phyloP scores from a whole-genome alignment of 2,888 invertebrate genomes.

The Ichneumoninae sp. region DNA sequence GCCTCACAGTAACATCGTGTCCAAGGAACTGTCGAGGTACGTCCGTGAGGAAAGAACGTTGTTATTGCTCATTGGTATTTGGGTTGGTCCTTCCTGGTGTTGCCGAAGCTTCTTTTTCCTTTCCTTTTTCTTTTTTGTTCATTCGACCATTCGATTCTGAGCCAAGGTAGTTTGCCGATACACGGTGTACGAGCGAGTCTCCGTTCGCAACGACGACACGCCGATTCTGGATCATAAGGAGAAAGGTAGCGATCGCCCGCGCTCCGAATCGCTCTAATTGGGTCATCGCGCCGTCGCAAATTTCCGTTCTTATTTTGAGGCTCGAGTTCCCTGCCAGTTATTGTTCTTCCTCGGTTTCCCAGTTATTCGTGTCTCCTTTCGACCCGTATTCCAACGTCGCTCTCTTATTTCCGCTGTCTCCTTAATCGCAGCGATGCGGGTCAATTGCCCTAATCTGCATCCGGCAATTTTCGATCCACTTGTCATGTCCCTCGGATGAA shows the following conservation, averaged over 20 bases:
- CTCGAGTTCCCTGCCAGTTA: constrained; percentile 47
- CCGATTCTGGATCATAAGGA: constrained; percentile 77
- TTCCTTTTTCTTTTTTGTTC: background rate
- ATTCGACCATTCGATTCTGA: constrained; percentile 26
- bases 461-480: constrained; percentile 38
- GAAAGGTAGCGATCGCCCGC: constrained; percentile 79
- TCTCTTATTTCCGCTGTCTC: constrained; percentile 46
- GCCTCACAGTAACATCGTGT: constrained; percentile 94
- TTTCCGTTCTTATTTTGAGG: constrained; percentile 68
- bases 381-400: constrained; percentile 17
- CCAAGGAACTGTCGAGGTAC: constrained; percentile 95
- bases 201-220: constrained; percentile 29
- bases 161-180: constrained; percentile 17
- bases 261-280: constrained; percentile 78
- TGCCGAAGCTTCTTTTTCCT: background rate
- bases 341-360: background rate
- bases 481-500: constrained; percentile 30
- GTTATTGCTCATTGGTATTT: constrained; percentile 14
- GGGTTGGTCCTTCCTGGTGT: constrained; percentile 4
- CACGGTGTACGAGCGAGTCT: constrained; percentile 30
- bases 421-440: constrained; percentile 42
- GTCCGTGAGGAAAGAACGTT: constrained; percentile 76
- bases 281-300: constrained; percentile 75
- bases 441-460: constrained; percentile 54
- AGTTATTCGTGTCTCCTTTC: constrained; percentile 22